Evolutionary conservation across 2,888 invertebrate species (phyloP).

Genomic region (Epinotia ramella): DNA sequence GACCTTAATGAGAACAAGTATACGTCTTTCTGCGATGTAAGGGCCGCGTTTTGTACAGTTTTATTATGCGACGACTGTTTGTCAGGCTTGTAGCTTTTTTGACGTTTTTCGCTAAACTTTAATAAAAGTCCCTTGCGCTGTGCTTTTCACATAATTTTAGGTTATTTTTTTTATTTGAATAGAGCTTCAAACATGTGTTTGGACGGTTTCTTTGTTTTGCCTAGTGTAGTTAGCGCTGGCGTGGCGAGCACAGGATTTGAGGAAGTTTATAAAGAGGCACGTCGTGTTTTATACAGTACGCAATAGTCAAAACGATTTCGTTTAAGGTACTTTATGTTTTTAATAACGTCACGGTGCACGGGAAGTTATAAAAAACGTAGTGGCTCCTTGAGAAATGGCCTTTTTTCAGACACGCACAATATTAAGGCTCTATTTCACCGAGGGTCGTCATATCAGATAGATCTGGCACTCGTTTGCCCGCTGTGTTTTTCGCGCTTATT

Average conservation of each 20-base stretch:
- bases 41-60: slow-evolving; percentile 67
- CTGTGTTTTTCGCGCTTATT: not conserved
- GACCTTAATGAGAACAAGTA: slow-evolving; percentile 78
- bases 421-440: slow-evolving; percentile 42
- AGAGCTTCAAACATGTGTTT: slow-evolving; percentile 30
- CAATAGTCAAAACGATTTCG: slow-evolving; percentile 29
- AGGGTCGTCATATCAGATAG: slow-evolving; percentile 33
- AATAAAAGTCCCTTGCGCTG: slow-evolving; percentile 44
- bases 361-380: slow-evolving; percentile 38
- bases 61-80: slow-evolving; percentile 70
- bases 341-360: slow-evolving; percentile 43
- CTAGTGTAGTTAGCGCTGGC: not conserved
- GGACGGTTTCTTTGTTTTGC: slow-evolving; percentile 10
- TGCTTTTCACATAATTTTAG: slow-evolving; percentile 40
- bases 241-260: slow-evolving; percentile 3
- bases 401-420: slow-evolving; percentile 44
- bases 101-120: slow-evolving; percentile 45
- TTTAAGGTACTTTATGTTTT: slow-evolving; percentile 41
- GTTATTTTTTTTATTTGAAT: slow-evolving; percentile 31
- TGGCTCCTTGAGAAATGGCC: slow-evolving; percentile 33
- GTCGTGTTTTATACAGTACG: slow-evolving; percentile 6
- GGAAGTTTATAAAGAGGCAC: not conserved
- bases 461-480: slow-evolving; percentile 1
- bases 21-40: slow-evolving; percentile 62
- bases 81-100: slow-evolving; percentile 51